Base-by-base conservation (phyloP, 1,140 invertebrate species). In the Zaprionus gabonicus region DNA sequence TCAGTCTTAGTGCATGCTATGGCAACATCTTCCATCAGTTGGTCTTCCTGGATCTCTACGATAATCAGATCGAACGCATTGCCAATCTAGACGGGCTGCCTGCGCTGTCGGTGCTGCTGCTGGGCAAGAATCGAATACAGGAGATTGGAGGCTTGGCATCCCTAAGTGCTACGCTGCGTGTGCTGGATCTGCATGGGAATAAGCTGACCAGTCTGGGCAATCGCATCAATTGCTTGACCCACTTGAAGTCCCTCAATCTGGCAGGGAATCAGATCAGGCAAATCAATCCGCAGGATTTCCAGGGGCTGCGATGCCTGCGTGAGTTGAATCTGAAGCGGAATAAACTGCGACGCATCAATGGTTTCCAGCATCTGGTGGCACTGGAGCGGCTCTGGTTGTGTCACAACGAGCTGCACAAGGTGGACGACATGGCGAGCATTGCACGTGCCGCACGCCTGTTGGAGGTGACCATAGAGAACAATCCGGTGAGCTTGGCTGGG, bases 41-140 rank as follows among this genome's bases (percentile, higher is more conserved):
- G 49, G 97, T 99, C 28, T 98, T 98, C 91, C 95, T 99, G 53
- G 98, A 99, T 93, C 93, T 99, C 4, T 99, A 98, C 93, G 97
- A 98, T 93, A 99, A 99, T 93, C 97, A 98, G 93, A 95, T 99
- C 44, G 97, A 98, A 69, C 95, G 95, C 86, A 96, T 99, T 57
- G 95, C 95, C 49, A 96, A 95, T 69, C 93, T 98, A 36, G 95
- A 96, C 74, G 93, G 94, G 55, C 94, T 98, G 7, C 95, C 95
- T 55, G 96, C 96, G 90, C 93, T 98, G 10, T 93, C 97, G 80
- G 97, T 98, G 5, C 94, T 98, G 55, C 94, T 98, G 69, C 94
- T 98, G 84, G 98, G 98, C 7, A 98, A 98, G 93, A 98, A 98
- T 93, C 95, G 96, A 93, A 93, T 95, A 25, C 94, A 92, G 64